phyloP scores from a whole-genome alignment of 2,888 invertebrate species.

The Drosophila eohydei region DNA sequence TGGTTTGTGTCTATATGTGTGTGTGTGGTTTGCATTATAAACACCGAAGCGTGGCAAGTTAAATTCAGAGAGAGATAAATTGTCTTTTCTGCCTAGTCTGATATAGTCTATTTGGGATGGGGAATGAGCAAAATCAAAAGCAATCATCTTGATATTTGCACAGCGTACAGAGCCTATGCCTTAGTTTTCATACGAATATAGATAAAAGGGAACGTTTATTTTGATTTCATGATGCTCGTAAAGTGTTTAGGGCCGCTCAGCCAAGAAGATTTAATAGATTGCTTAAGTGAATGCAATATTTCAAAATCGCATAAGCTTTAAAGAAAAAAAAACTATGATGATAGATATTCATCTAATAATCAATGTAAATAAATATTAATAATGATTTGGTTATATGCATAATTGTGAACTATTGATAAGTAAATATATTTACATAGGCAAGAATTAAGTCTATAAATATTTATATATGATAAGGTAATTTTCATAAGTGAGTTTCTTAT shows the following conservation, averaged over 20 bases:
- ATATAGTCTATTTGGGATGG: conserved; percentile 4
- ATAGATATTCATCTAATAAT: not conserved
- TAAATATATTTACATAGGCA: too few relatives aligned
- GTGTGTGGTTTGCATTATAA: conserved; percentile 51
- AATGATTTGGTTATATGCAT: not conserved
- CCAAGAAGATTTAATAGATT: conserved; percentile 4
- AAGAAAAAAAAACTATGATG: not conserved
- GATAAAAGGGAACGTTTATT: conserved; percentile 24
- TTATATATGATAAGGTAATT: not conserved
- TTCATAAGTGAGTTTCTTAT: not conserved
- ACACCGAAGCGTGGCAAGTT: conserved; percentile 69
- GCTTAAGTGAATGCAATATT: not conserved
- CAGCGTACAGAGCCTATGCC: conserved; percentile 51
- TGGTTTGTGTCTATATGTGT: conserved; percentile 14
- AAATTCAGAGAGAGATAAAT: conserved; percentile 64
- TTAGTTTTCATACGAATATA: conserved; percentile 42
- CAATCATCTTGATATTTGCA: conserved; percentile 68
- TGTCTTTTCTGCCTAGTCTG: conserved; percentile 31
- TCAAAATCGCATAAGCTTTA: not conserved
- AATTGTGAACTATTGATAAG: not conserved
- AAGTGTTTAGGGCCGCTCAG: conserved; percentile 26
- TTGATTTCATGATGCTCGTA: conserved; percentile 39
- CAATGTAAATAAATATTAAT: not conserved
- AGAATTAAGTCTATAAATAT: not conserved
- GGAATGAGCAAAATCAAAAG: conserved; percentile 67